Base-by-base conservation (phyloP, 2,888 invertebrate genomes). In the Hoplodrina blanda region DNA sequence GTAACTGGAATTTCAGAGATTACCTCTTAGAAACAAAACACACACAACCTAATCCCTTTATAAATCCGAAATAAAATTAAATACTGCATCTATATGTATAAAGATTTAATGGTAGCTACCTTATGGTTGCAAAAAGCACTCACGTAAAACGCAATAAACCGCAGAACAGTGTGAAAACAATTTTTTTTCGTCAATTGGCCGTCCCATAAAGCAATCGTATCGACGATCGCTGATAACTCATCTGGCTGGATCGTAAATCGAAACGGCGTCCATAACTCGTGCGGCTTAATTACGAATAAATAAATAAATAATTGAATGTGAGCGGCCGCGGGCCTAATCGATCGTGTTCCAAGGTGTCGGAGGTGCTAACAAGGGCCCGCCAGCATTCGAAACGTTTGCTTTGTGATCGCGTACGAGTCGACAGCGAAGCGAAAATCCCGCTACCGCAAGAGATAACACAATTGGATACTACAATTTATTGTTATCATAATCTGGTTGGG, bases 291-390 rank as follows among this genome's bases (percentile, higher is more conserved):
- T 96, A 96, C 96, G 96, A 96, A 96, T 96, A 96, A 96, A 96
- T 96, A 96, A 96, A 96, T 95, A 96, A 95, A 95, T 96, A 96
- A 96, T 96, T 96, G 96, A 96, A 96, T 94, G 95, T 94, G 94
- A 94, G 92, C 92, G 93, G 95, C 95, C 95, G 92, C 91, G 93
- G 95, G 95, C 94, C 90, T 94, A 95, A 95, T 94, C 94, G 95
- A 94, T 94, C 94, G 90, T 87, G 86, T 89, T 84, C 85, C 73
- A 76, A 90, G 88, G 90, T 90, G 91, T 91, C 86, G 84, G 89
- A 95, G 94, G 95, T 95, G 95, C 91, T 95, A 96, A 95, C 95
- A 95, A 95, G 96, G 89, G 85, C 89, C 89, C 85, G 82, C 81
- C 81, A 84, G 83, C 81, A 77, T 69, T 72, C 80, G 74, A 76